These are phyloP conservation scores for Pimpla rufipes DNA, from an alignment of 2,888 invertebrate species.

Conservation along the genomic window DNA sequence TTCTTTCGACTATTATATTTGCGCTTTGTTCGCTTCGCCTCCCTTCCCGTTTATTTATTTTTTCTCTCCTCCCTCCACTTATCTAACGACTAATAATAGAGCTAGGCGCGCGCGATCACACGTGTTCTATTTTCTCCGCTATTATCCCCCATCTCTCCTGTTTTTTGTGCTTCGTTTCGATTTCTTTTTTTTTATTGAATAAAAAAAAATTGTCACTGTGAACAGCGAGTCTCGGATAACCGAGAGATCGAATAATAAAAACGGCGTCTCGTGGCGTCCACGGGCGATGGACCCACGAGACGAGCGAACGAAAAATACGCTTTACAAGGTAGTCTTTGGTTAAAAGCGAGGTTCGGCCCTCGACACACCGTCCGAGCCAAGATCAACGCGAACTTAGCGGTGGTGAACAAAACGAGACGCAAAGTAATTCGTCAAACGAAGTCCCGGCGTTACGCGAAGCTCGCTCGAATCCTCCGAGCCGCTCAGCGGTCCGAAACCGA, in stretches of 20 bases:
- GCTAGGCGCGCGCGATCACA: constrained; percentile 44
- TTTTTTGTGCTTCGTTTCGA: constrained; percentile 7
- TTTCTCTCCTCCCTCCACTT: constrained; percentile 38
- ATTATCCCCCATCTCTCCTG: constrained; percentile 30
- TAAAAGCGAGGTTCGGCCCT: constrained; percentile 46
- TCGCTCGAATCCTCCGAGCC: constrained; percentile 18
- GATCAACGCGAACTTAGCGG: constrained; percentile 13
- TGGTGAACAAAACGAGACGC: constrained; percentile 35
- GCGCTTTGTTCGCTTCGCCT: constrained; percentile 51
- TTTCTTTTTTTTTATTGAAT: constrained; percentile 22
- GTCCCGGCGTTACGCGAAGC: constrained; percentile 1
- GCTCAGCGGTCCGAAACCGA: constrained; percentile 50
- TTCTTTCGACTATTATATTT: constrained; percentile 62
- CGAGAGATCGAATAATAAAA: constrained; percentile 5
- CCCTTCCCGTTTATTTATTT: constrained; percentile 17
- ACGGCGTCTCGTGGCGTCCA: constrained; percentile 38
- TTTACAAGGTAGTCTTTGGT: constrained; percentile 64
- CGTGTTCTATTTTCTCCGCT: constrained; percentile 55
- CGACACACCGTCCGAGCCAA: constrained; percentile 7
- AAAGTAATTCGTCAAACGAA: constrained; percentile 32
- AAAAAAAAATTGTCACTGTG: constrained; percentile 31
- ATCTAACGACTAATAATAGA: constrained; percentile 64
- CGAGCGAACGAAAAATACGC: constrained; percentile 1
- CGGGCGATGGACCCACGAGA: constrained; percentile 55
- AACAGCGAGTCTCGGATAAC: constrained; percentile 41